Base-by-base conservation (phyloP, 2,113 vertebrate species). In the Hymenochirus boettgeri region DNA sequence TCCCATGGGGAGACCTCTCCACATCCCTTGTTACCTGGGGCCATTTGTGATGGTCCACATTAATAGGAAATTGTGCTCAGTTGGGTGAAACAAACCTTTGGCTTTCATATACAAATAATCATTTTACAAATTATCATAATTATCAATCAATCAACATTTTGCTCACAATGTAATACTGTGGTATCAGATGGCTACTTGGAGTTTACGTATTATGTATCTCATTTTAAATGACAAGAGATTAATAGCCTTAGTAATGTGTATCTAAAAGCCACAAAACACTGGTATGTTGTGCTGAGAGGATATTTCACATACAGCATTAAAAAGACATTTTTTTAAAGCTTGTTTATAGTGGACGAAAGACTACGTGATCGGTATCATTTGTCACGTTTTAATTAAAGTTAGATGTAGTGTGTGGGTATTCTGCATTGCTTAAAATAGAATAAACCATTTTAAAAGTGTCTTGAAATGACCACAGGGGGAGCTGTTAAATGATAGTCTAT, bases 51-150 rank as follows among this genome's bases (percentile, higher is more conserved):
- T 67, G 71, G 80, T 72, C 79, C 69, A 37, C 74, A 82, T 77
- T 77, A 59, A 75, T 72, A 74, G 86, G 81, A 86, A 90, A 85
- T 79, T 75, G 81, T 77, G 77, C 75, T 69, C 64, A 21, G 80
- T 72, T 82, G 80, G 13, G 77, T 21, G 71, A 79, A 86, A 78
- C 77, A 77, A 79, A 71, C 86, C 65, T 65, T 15, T 67, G 79
- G 84, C 84, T 87, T 82, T 91, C 92, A 92, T 88, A 86, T 85
- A 90, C 91, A 90, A 83, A 93, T 91, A 88, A 94, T 93, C 89
- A 94, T 93, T 90, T 91, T 77, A 88, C 88, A 88, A 91, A 95
- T 98, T 89, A 95, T 90, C 89, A 89, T 94, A 90, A 95, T 92
- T 92, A 93, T 92, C 91, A 88, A 93, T 96, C 94, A 88, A 91